Evolutionary conservation across 2,113 vertebrate species (phyloP).

Genomic region (Pheucticus melanocephalus): DNA sequence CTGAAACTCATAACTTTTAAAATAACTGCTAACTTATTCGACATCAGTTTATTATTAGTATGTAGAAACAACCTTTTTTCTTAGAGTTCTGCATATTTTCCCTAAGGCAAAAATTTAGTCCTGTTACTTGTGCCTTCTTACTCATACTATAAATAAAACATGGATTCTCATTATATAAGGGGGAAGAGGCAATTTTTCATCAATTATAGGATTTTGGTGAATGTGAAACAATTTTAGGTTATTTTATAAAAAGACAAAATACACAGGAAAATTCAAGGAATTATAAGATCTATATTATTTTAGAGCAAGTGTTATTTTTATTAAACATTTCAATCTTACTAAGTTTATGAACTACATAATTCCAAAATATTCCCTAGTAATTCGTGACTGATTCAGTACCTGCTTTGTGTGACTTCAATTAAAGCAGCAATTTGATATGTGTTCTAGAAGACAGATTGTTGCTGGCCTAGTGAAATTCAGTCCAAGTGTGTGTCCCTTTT

Average conservation of each 20-base stretch:
- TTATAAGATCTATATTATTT: not conserved
- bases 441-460: not conserved
- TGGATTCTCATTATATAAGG: not conserved
- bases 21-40: not conserved
- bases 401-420: not conserved
- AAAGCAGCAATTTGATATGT: not conserved
- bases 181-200: not conserved
- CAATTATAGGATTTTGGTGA: not conserved
- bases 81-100: not conserved
- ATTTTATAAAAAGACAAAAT: not conserved
- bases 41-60: not conserved
- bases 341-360: not conserved
- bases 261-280: not conserved
- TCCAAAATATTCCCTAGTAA: not conserved
- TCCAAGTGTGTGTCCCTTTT: not conserved
- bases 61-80: not conserved
- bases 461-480: not conserved
- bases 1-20: not conserved
- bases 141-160: not conserved
- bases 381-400: not conserved
- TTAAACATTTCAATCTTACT: not conserved
- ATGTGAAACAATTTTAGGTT: not conserved
- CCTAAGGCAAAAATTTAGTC: not conserved
- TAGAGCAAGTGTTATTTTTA: not conserved
- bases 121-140: not conserved